phyloP scores from a whole-genome alignment of 2,113 vertebrate genomes.

The Herpailurus yagouaroundi region DNA sequence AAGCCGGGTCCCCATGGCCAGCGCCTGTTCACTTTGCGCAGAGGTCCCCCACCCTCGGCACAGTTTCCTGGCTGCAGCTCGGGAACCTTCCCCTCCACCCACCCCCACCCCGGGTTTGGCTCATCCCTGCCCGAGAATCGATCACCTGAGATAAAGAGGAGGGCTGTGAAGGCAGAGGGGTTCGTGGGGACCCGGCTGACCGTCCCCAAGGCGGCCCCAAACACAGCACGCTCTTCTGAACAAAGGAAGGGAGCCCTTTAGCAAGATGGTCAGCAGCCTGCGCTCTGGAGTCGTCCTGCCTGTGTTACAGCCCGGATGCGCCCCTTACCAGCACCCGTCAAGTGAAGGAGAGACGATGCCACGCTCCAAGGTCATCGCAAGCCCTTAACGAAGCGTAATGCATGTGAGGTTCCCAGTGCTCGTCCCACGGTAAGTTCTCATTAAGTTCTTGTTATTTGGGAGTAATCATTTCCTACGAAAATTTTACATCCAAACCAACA shows the following conservation, averaged over 20 bases:
- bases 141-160: neutral
- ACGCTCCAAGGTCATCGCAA: rapidly evolving
- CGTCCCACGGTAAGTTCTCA: neutral
- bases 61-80: neutral
- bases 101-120: neutral
- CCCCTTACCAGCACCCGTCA: neutral
- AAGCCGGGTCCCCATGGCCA: constrained; percentile 58
- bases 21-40: neutral
- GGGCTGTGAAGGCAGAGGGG: neutral
- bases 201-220: neutral
- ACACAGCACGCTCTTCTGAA: neutral
- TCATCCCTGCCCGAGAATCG: neutral
- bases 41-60: neutral
- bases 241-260: neutral
- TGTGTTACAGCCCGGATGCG: neutral
- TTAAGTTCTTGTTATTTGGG: neutral
- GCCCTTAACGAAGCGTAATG: neutral
- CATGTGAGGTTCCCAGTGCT: neutral
- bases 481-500: neutral
- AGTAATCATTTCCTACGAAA: neutral
- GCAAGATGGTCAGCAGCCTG: neutral
- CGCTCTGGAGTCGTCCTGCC: neutral
- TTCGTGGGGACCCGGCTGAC: neutral
- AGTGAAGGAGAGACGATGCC: neutral
- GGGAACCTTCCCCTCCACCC: neutral